Percentiles rank a stretch among this genome's conserved stretches.
These are phyloP conservation scores for Gymnoscopelus braueri DNA, from an alignment of 2,797 vertebrate species.

Conservation along the genomic window DNA sequence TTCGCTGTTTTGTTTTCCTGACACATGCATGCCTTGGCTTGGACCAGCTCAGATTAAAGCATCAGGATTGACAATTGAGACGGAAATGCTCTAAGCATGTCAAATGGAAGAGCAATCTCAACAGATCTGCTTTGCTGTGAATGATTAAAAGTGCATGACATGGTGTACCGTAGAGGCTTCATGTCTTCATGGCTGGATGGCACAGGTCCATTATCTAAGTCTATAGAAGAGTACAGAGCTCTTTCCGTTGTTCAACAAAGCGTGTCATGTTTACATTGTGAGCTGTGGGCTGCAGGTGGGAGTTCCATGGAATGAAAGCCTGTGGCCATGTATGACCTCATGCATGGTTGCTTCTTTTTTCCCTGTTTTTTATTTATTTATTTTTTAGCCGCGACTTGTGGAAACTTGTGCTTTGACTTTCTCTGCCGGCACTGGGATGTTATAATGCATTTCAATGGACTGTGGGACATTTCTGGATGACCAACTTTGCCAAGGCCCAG, in stretches of 20 bases:
- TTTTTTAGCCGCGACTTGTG: too few species aligned
- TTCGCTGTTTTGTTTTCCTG: too few species aligned
- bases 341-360: not conserved
- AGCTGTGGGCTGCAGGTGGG: conserved; percentile 28
- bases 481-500: too few species aligned
- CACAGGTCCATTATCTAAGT: not conserved
- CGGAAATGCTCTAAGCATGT: conserved; percentile 26
- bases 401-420: too few species aligned
- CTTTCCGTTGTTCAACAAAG: not conserved
- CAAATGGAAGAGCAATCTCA: conserved; percentile 35
- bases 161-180: not conserved
- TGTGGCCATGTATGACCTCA: not conserved
- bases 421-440: too few species aligned
- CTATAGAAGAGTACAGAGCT: conserved; percentile 1
- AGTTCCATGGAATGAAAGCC: conserved; percentile 9
- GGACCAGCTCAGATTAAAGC: conserved; percentile 46
- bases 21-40: not conserved
- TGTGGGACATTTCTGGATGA: too few species aligned
- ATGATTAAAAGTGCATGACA: too few species aligned
- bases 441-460: too few species aligned
- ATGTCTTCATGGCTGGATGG: not conserved
- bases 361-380: too few species aligned
- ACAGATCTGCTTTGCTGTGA: conserved; percentile 39
- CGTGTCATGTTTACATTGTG: conserved; percentile 10
- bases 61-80: conserved; percentile 39